Base-by-base conservation (phyloP, 2,888 invertebrate genomes). In the Agriotes lineatus region DNA sequence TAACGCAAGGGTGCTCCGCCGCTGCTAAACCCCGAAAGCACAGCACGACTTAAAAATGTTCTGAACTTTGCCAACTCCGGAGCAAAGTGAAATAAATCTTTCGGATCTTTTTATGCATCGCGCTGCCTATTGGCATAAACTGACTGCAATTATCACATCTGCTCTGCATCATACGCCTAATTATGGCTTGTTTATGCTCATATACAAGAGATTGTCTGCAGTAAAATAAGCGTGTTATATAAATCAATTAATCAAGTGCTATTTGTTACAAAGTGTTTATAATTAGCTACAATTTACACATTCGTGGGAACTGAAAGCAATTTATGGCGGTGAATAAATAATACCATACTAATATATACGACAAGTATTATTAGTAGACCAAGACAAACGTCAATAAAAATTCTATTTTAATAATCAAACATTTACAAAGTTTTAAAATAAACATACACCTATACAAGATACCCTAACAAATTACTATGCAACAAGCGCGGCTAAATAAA, bases 1-100 rank as follows among this genome's bases (percentile, higher is more conserved):
- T 63, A 71, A 69, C 73, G 69, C 70, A 69, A 61, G 68, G 69
- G 67, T 64, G 70, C 66, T 63, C 52, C 63, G 39, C 72, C 71
- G 48, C 59, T 62, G 61, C 57, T 66, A 67, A 65, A 70, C 74
- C 72, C 78, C 78, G 74, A 74, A 78, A 80, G 76, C 74, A 67
- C 73, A 63, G 39, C 63, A 16, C 42, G 63, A 63, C 63, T 44
- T 16, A 54, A 33, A 63, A 63, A 56, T 56, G 16, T 44, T 54
- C 56, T 63, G 33, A 61, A 61, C 30, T 61, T 61, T 61, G 22
- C 50, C 63, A 45, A 63, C 56, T 63, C 20, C 19, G 44, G 12
- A 20, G 54, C 12, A 63, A 63, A 63, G 44, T 63, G 63, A 63
- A 56, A 63, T 63, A 63, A 63, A 63, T 63, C 63, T 63, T 42